phyloP scores from a whole-genome alignment of 1,140 invertebrate species.

The Aradophagus sp. region DNA sequence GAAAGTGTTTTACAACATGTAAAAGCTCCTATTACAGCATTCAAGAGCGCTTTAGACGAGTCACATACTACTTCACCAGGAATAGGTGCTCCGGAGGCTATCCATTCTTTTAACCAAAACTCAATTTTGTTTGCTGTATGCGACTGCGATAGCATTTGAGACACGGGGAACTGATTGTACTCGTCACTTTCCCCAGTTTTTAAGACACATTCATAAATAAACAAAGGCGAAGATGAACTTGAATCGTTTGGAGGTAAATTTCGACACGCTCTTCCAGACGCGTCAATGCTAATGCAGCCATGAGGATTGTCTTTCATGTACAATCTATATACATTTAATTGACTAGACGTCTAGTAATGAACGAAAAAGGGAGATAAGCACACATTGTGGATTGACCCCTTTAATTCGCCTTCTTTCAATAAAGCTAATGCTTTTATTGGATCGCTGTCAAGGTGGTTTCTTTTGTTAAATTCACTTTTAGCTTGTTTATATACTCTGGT shows the following conservation, averaged over 20 bases:
- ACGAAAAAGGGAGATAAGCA: constrained; percentile 3
- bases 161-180: constrained; percentile 3
- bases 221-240: not conserved
- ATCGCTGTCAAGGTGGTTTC: not conserved
- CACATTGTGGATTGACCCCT: constrained; percentile 1
- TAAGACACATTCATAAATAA: constrained; percentile 9
- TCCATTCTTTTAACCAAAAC: constrained; percentile 22
- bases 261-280: not conserved
- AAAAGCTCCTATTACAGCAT: constrained; percentile 7
- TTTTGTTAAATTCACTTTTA: not conserved
- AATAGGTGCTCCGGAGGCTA: constrained; percentile 6
- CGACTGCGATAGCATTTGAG: constrained; percentile 10
- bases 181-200: not conserved
- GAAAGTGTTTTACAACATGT: not conserved
- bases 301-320: not conserved
- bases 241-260: not conserved
- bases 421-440: not conserved
- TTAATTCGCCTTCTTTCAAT: not conserved
- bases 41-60: constrained; percentile 8
- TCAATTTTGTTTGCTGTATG: constrained; percentile 23
- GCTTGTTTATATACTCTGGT: not conserved
- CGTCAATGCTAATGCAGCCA: not conserved
- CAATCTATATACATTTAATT: constrained; percentile 2
- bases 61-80: constrained; percentile 6
- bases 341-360: constrained; percentile 6